A percentile compares a stretch with the other conserved stretches of the same genome.
Evolutionary conservation across 2,888 invertebrate genomes (phyloP).

Genomic region (Cyaniris semiargus): DNA sequence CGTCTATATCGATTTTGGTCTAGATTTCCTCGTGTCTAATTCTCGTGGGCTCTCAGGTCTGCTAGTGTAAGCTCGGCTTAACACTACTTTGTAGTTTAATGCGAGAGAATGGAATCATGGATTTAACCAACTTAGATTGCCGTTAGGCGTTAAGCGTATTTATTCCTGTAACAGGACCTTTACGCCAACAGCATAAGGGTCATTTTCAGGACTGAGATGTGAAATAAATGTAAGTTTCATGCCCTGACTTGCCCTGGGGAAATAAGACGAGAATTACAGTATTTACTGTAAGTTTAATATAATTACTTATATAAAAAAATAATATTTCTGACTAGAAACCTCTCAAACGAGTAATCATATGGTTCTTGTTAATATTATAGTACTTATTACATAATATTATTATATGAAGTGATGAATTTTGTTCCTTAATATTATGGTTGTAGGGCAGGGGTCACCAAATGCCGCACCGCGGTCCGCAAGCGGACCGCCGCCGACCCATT

Average conservation of each 20-base stretch:
- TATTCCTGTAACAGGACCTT: neutral
- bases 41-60: no score
- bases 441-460: no score
- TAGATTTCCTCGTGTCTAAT: no score
- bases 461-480: no score
- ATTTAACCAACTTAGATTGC: conserved; percentile 17
- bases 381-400: no score
- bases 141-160: neutral
- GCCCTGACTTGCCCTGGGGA: neutral
- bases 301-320: no score
- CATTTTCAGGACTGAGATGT: neutral
- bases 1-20: no score
- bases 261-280: neutral
- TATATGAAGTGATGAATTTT: no score
- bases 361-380: no score
- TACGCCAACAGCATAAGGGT: neutral
- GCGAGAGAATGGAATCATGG: conserved; percentile 3
- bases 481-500: no score
- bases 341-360: neutral
- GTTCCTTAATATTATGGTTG: no score
- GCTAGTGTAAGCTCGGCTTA: neutral
- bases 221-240: neutral
- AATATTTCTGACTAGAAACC: neutral
- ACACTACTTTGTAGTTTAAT: neutral
- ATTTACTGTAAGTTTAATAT: neutral